Evolutionary conservation across 2,113 vertebrate genomes (phyloP).

Genomic region (Polypterus bichir): DNA sequence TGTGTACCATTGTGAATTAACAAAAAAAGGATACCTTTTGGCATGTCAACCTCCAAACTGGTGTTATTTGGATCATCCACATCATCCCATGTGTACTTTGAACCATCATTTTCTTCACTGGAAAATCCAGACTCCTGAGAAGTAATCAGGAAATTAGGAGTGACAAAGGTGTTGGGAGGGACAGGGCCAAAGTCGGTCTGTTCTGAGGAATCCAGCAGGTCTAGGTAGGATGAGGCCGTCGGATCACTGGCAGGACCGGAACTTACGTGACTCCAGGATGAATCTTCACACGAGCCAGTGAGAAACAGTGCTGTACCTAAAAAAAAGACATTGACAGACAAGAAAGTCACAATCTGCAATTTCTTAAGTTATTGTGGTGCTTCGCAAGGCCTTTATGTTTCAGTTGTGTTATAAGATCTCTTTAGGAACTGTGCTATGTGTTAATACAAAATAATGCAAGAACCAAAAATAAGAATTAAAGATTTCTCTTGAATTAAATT

Average conservation of each 20-base stretch:
- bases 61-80: conserved; percentile 48
- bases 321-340: neutral
- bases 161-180: conserved; percentile 23
- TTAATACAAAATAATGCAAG: too few relatives aligned
- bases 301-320: conserved; percentile 24
- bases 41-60: conserved; percentile 45
- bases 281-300: conserved; percentile 32
- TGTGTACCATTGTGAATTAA: too few relatives aligned
- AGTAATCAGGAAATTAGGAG: conserved; percentile 32
- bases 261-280: conserved; percentile 41
- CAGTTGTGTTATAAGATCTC: too few relatives aligned
- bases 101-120: conserved; percentile 69
- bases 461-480: too few relatives aligned
- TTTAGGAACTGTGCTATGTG: too few relatives aligned
- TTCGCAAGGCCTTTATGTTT: too few relatives aligned
- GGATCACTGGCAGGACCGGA: conserved; percentile 51
- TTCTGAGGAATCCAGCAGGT: conserved; percentile 36
- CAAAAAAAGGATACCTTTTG: conserved; percentile 41
- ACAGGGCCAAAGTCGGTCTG: conserved; percentile 16
- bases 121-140: conserved; percentile 75
- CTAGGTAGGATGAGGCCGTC: conserved; percentile 38
- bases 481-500: too few relatives aligned
- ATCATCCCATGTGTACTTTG: conserved; percentile 62
- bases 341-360: too few relatives aligned
- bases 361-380: too few relatives aligned